Evolutionary conservation across 30 jellyfish, hydroid and myxozoan species (phyloP), one percentile per base, ranked within the genome.

Genomic region (Nemopilema nomurai): DNA sequence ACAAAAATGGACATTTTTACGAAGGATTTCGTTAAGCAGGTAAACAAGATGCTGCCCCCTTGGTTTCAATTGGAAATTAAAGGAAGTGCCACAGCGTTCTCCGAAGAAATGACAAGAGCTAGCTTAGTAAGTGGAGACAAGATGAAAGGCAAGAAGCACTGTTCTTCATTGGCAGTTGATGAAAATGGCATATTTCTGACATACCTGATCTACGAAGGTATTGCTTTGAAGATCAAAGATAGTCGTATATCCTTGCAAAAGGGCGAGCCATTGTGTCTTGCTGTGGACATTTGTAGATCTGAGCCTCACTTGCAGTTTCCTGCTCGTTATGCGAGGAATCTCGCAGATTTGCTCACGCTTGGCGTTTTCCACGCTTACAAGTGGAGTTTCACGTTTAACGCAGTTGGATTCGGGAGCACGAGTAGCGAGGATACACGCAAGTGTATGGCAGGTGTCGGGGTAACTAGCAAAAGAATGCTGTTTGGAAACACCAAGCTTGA

Each of bases 301-400:
- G 98, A 92, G 76, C 77, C 98, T 4, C 98, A 92, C 62, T 32
- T 87, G 23, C 91, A 67, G 67, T 20, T 92, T 0, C 98, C 98
- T 0, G 90, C 33, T 18, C 88, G 81, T 18, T 68, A 72, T 66
- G 62, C 27, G 27, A 72, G 79, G 1, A 91, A 87, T 25, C 33
- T 92, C 27, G 93, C 73, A n/a, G 52, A 81, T 22, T 41, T 87
- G 63, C 64, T 92, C 27, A 53, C 96, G 8, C 77, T 92, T 69
- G 74, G 77, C 20, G 96, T 86, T 82, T 30, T 92, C 18, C 26
- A 52, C 19, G 67, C 98, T 0, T 89, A 86, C 29, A 95, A 95
- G 32, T 92, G 98, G 98, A 71, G 71, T 8, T 71, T 92, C 16
- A 28, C 9, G 18, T 69, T 81, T 0, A 79, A 87, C 69, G 62